These are phyloP conservation scores for Dryocosmus kuriphilus DNA, from an alignment of 2,888 invertebrate genomes.

Conservation along the genomic window DNA sequence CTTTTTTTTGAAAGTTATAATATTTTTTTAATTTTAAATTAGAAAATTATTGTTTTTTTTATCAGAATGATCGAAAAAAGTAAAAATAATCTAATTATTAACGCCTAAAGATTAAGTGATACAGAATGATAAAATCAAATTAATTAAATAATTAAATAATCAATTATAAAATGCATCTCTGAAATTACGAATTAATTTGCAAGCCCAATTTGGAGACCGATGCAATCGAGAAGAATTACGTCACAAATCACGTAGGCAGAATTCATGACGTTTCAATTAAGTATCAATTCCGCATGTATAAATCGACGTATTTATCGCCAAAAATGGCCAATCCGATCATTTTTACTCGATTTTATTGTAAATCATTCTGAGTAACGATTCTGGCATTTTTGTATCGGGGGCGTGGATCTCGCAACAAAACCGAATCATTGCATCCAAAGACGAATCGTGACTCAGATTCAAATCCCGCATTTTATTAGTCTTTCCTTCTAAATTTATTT, in stretches of 20 bases:
- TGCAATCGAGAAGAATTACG: background rate
- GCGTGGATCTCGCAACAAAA: slow-evolving; percentile 35
- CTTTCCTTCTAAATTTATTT: slow-evolving; percentile 5
- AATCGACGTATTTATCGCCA: background rate
- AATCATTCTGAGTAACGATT: slow-evolving; percentile 17
- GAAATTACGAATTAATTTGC: background rate
- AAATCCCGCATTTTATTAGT: slow-evolving; percentile 9
- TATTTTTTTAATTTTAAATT: no score
- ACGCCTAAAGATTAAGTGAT: no score
- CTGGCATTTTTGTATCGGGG: slow-evolving; percentile 4
- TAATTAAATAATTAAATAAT: background rate
- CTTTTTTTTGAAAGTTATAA: no score
- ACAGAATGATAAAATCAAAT: no score
- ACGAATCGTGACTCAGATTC: slow-evolving; percentile 14
- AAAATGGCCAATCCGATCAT: slow-evolving; percentile 33
- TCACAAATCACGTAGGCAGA: background rate
- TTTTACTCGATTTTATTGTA: slow-evolving; percentile 12
- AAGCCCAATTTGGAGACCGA: background rate
- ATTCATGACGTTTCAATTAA: background rate
- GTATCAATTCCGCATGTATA: background rate
- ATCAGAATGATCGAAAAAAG: no score
- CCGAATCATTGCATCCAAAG: slow-evolving; percentile 26
- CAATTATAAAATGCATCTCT: background rate
- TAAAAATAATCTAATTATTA: no score
- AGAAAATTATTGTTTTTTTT: no score